A percentile compares a stretch with the other conserved stretches of the same genome.
These are phyloP conservation scores for Xiphophorus hellerii DNA, from an alignment of 2,113 vertebrate species.

Conservation along the genomic window DNA sequence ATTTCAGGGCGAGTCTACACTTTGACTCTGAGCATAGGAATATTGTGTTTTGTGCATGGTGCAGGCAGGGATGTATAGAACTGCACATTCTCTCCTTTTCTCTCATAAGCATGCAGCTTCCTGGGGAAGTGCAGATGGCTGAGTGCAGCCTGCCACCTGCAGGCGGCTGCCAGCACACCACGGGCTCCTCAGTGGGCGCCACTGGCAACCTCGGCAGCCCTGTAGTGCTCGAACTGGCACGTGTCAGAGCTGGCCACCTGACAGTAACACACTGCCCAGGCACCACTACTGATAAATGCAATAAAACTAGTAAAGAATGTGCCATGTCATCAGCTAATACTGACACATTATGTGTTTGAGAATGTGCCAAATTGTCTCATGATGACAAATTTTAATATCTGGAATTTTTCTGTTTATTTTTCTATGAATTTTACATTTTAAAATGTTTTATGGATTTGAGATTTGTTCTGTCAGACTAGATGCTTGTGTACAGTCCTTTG, in stretches of 20 bases:
- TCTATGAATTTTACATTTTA: conserved; percentile 71
- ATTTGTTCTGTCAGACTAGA: conserved; percentile 69
- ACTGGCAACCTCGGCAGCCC: conserved; percentile 55
- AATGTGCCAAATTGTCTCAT: conserved; percentile 82
- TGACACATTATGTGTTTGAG: conserved; percentile 69
- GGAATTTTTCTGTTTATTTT: conserved; percentile 66
- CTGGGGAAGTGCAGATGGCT: conserved; percentile 82
- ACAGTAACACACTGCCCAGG: conserved; percentile 69
- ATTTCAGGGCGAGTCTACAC: conserved; percentile 9
- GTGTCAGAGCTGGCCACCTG: conserved; percentile 56
- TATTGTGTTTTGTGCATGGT: conserved; percentile 38
- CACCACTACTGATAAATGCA: conserved; percentile 73
- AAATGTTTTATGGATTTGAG: conserved; percentile 72
- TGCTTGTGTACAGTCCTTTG: conserved; percentile 68
- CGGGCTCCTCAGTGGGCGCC: conserved; percentile 61
- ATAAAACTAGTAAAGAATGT: conserved; percentile 81
- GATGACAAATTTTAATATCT: conserved; percentile 69
- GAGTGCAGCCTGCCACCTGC: conserved; percentile 77
- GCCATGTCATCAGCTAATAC: conserved; percentile 73
- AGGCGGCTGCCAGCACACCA: conserved; percentile 70
- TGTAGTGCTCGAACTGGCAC: conserved; percentile 23
- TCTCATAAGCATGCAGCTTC: conserved; percentile 74
- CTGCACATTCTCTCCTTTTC: conserved; percentile 65
- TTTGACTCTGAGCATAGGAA: conserved; percentile 15
- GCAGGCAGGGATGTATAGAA: conserved; percentile 76